Base-by-base conservation (phyloP, 1,140 invertebrate species). In the Theocolax elegans region DNA sequence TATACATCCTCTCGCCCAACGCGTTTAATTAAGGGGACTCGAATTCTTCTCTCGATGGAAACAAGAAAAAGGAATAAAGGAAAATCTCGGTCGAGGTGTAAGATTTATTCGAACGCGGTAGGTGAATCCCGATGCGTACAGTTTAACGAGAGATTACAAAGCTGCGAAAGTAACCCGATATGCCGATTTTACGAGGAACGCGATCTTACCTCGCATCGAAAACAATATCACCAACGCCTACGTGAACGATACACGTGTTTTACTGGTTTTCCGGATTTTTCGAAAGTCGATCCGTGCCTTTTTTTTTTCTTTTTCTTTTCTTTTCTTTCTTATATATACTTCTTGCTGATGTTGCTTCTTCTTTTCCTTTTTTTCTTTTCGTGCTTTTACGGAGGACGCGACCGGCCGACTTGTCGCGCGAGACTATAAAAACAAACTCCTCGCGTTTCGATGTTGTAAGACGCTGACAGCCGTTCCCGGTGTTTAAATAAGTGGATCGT, bases 181-280 rank as follows among this genome's bases (percentile, higher is more conserved):
- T 35, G 23, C 48, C 35, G 46, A 68, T 68, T 68, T 68, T 44
- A 62, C 56, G 56, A 53, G 29, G 29, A 15, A 17, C 2, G 1
- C 42, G 15, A n/a, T 13, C n/a, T n/a, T n/a, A 35, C 31, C 10
- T 35, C 31, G 31, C 31, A 6, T 35, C n/a, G 21, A 67, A 23
- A 49, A 59, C 40, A 59, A 59, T 67, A 23, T 58, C 13, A 21
- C 8, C 53, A 10, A 53, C 38, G 51, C 8, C 9, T 29, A 29
- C 12, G 42, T 1, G 17, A 35, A 6, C 27, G 2, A 4, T 23
- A 77, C 75, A 78, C 69, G 62, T 74, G 74, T 76, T 69, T 42
- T 48, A 42, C 58, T 62, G 70, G 63, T 74, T 79, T 79, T 72
- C 68, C 69, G 51, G 44, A 72, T 60, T 60, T 62, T 67, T 62